phyloP scores from a whole-genome alignment of 1,140 invertebrate genomes.

The Halictus rubicundus region DNA sequence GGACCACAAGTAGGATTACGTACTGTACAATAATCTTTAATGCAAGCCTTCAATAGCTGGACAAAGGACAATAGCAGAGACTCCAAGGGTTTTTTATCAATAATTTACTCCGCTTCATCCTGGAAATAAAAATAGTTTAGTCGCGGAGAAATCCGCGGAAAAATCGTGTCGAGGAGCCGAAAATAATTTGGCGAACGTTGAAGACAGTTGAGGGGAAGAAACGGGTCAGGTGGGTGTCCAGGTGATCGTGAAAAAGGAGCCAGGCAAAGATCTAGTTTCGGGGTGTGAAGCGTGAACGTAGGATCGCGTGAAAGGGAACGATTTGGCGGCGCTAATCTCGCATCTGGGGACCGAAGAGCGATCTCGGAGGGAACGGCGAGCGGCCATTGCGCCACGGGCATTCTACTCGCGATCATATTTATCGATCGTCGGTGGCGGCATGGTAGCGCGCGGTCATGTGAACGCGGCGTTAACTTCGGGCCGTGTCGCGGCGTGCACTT shows the following conservation, averaged over 20 bases:
- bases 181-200: too few relatives aligned
- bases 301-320: constrained; percentile 7
- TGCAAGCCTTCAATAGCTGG: too few relatives aligned
- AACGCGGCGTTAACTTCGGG: constrained; percentile 10
- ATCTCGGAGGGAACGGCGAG: not conserved
- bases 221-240: not conserved
- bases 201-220: too few relatives aligned
- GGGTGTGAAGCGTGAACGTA: not conserved
- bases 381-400: constrained; percentile 5
- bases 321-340: constrained; percentile 8
- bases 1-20: too few relatives aligned
- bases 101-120: too few relatives aligned
- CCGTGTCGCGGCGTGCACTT: constrained; percentile 16
- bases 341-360: constrained; percentile 8
- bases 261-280: not conserved
- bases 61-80: too few relatives aligned
- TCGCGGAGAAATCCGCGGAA: too few relatives aligned
- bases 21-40: too few relatives aligned
- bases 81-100: too few relatives aligned
- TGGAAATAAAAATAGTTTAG: too few relatives aligned
- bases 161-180: too few relatives aligned
- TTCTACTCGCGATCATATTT: constrained; percentile 16
- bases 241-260: not conserved
- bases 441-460: constrained; percentile 11
- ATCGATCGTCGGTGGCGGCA: constrained; percentile 4